Base-by-base conservation (phyloP, 2,888 invertebrate species). In the Dexiosoma caninum region DNA sequence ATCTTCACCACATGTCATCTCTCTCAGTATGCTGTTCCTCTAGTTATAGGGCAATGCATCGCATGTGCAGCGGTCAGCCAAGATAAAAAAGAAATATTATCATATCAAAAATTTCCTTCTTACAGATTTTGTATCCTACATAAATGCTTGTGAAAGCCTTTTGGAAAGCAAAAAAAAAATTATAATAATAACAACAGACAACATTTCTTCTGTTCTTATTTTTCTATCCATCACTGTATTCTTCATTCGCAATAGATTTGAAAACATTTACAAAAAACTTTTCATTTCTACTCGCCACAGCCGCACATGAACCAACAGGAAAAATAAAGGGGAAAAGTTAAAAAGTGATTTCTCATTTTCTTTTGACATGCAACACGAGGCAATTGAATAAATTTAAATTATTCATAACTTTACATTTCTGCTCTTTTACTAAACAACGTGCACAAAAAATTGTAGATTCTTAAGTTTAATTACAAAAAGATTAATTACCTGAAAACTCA, bases 321-420 rank as follows among this genome's bases (percentile, higher is more conserved):
- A 60, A 53, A 30, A 49, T 53, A 59, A 46, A 23, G 53, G 74
- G 53, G 55, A 32, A 60, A 79, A 49, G 40, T 53, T 62, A 72
- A 76, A 77, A 77, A 81, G 81, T 77, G 81, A 81, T 83, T 78
- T 82, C 78, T 76, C 80, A 76, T 78, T 82, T 78, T 71, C 78
- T 78, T 81, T 75, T 82, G 75, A 82, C 78, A 76, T 72, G 67
- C 71, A 83, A 78, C 78, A 83, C 80, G 78, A 81, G 78, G 76
- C 83, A 83, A 81, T 83, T 81, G 81, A 72, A 81, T 71, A 77
- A 78, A 76, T 81, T 72, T 83, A 64, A 83, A 81, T 83, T 78
- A 83, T 83, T 83, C 80, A 82, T 75, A 78, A 72, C 71, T 66
- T 77, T 64, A 32, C 51, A 57, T 62, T 72, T 55, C 19, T 57